Evolutionary conservation across 2,888 invertebrate genomes (phyloP).

Genomic region (Julus scandinavius): DNA sequence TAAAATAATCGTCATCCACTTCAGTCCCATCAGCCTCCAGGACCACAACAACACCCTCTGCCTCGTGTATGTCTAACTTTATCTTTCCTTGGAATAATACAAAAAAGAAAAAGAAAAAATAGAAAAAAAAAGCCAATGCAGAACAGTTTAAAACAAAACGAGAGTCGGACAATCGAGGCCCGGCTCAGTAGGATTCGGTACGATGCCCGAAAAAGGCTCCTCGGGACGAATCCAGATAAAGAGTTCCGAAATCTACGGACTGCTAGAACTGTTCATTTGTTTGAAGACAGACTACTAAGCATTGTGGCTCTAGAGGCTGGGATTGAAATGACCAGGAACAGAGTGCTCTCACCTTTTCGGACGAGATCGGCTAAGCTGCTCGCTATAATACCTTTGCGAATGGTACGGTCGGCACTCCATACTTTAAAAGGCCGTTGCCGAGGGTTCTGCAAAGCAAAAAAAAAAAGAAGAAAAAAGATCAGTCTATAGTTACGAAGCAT

Average conservation of each 20-base stretch:
- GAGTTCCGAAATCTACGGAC: neutral
- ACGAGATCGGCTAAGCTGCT: constrained; percentile 57
- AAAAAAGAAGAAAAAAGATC: neutral
- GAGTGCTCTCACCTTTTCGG: constrained; percentile 55
- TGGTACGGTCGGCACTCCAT: constrained; percentile 58
- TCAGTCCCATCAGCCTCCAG: constrained; percentile 94
- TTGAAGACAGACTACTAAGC: constrained; percentile 25
- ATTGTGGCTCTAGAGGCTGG: constrained; percentile 42
- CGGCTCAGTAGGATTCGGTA: neutral
- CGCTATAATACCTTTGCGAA: constrained; percentile 58
- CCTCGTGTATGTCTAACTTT: constrained; percentile 89
- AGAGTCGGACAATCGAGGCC: neutral
- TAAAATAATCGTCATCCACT: constrained; percentile 95
- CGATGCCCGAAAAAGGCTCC: neutral
- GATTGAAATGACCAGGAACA: constrained; percentile 36
- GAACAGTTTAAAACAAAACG: neutral
- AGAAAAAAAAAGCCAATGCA: neutral
- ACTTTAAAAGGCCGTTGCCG: constrained; percentile 58
- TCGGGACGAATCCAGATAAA: neutral
- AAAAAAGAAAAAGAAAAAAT: constrained; percentile 37
- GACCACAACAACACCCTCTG: constrained; percentile 79
- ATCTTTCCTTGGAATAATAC: constrained; percentile 79
- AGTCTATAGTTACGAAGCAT: too few relatives aligned
- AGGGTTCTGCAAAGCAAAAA: constrained; percentile 56
- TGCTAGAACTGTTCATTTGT: neutral